Base-by-base conservation (phyloP, 92 coral and sea anemone genomes). In the Chrysogorgia sp. region DNA sequence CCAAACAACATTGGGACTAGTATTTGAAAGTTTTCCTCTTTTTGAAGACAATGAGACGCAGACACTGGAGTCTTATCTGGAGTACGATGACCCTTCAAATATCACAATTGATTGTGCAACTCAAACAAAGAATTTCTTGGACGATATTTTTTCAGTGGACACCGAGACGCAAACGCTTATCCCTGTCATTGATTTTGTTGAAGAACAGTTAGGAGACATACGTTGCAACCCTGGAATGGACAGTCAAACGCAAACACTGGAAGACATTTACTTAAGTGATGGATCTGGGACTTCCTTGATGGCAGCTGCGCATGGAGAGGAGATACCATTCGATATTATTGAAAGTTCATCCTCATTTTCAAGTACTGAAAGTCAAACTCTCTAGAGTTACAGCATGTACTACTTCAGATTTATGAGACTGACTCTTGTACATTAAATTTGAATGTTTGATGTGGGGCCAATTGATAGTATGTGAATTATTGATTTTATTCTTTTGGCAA, bases 41-140 rank as follows among this genome's bases (percentile, higher is more conserved):
- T 83, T 89, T 17, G 99, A 96, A 58, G 99, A 96, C 82, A 96
- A 96, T 61, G 97, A 91, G 37, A 90, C 99, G 10, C 99, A 96
- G 80, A 96, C 99, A 2, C 67, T 90, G 61, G 85, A 91, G 29
- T 88, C 99, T 1, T 77, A 88, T 19, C 82, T 96, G 33, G 99
- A 85, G 15, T 79, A 89, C 17, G 9, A 8, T 63, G 97, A 93
- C 80, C 24, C 83, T 21, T 41, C 66, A 57, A 87, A 63, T 65
- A 81, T 85, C 20, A 60, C 89, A 1, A 76, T 82, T 60, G 97
- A 91, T 69, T 91, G 92, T 57, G 97, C 91, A 10, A 91, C 97
- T 15, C 94, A 90, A 62, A 86, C 97, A 2, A 86, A 90, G 45
- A 75, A 58, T 49, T 72, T 89, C 70, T 66, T 91, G 50, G 90